A percentile compares a stretch with the other conserved stretches of the same genome.
These are phyloP conservation scores for Leptonema lineaticorne DNA, from an alignment of 1,140 invertebrate genomes.

Conservation along the genomic window DNA sequence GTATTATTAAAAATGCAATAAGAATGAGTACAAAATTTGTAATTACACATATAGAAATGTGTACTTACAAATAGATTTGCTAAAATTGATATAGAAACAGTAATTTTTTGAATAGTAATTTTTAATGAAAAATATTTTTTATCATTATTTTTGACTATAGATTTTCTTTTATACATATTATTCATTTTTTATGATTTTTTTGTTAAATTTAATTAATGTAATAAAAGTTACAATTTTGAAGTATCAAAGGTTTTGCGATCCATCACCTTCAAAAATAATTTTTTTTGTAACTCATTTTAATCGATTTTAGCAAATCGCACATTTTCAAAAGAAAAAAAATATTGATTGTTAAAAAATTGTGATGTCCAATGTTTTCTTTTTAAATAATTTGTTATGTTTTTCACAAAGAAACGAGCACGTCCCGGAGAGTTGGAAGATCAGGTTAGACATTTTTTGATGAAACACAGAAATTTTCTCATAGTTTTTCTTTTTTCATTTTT, in stretches of 20 bases:
- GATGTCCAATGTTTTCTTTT: constrained; percentile 16
- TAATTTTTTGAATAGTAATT: too few relatives aligned
- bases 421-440: constrained; percentile 41
- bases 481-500: constrained; percentile 11
- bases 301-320: too few relatives aligned
- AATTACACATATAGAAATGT: background rate
- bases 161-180: too few relatives aligned
- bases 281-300: too few relatives aligned
- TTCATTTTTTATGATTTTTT: too few relatives aligned
- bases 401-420: constrained; percentile 41
- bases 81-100: background rate
- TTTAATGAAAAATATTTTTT: background rate
- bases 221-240: too few relatives aligned
- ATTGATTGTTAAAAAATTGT: constrained; percentile 19
- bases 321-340: too few relatives aligned
- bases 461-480: constrained; percentile 20
- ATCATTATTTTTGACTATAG: too few relatives aligned
- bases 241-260: too few relatives aligned
- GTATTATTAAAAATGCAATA: background rate
- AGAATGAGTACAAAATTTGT: background rate
- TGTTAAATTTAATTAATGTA: too few relatives aligned
- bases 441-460: constrained; percentile 37
- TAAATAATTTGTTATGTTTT: constrained; percentile 38
- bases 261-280: too few relatives aligned
- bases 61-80: background rate